Percentiles rank a stretch among this genome's conserved stretches.
These are phyloP conservation scores for Pseudochirops corinnae DNA, from an alignment of 2,797 vertebrate genomes.

Conservation along the genomic window DNA sequence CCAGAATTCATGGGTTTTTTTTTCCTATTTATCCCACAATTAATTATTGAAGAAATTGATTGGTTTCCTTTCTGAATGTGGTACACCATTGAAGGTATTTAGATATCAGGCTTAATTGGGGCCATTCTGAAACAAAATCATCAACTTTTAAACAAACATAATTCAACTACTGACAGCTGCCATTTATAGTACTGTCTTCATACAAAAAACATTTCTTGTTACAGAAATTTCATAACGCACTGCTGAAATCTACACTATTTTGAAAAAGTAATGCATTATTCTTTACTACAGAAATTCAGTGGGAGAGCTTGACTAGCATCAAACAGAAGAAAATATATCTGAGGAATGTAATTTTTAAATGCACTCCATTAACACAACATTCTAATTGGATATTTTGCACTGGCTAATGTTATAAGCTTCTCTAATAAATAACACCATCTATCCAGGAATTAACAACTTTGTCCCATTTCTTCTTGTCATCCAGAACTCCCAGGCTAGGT, in stretches of 20 bases:
- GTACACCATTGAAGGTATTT: not conserved
- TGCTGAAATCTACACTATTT: slow-evolving; percentile 2
- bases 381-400: not conserved
- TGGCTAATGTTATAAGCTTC: not conserved
- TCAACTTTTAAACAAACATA: not conserved
- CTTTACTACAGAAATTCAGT: not conserved
- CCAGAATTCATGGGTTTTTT: not conserved
- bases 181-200: slow-evolving; percentile 6
- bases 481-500: not conserved
- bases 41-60: slow-evolving; percentile 15
- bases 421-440: not conserved
- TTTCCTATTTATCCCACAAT: not conserved
- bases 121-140: slow-evolving; percentile 12
- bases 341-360: not conserved
- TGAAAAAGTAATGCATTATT: not conserved
- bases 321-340: not conserved
- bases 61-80: slow-evolving; percentile 12
- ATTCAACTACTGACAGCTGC: not conserved
- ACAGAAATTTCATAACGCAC: slow-evolving; percentile 15
- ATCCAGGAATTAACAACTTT: not conserved
- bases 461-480: not conserved
- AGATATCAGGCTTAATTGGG: not conserved
- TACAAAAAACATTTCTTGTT: slow-evolving; percentile 22
- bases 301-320: not conserved
- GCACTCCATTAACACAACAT: not conserved